Evolutionary conservation across 2,113 vertebrate genomes (phyloP).

Genomic region (Aix galericulata): DNA sequence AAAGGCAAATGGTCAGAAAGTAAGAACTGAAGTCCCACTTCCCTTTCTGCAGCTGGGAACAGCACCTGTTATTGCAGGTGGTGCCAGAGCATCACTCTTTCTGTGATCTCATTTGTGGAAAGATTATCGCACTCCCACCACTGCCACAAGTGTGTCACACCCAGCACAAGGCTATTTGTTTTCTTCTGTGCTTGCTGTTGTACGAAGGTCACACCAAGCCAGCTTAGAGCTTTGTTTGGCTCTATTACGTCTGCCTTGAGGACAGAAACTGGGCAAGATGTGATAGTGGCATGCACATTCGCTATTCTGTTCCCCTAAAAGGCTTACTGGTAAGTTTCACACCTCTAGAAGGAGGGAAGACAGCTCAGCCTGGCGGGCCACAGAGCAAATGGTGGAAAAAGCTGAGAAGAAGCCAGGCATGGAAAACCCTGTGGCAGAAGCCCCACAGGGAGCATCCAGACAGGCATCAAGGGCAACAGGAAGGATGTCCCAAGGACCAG

Average conservation of each 20-base stretch:
- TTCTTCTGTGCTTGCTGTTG: neutral
- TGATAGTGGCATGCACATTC: neutral
- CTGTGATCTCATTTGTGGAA: neutral
- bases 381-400: neutral
- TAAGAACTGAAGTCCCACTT: neutral
- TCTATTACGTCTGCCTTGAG: neutral
- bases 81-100: neutral
- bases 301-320: neutral
- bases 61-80: fast-evolving
- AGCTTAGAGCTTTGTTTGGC: neutral
- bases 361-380: neutral
- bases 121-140: neutral
- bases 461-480: neutral
- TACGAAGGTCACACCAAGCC: neutral
- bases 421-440: neutral
- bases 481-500: neutral
- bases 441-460: neutral
- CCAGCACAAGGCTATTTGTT: neutral
- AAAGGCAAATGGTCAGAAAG: neutral
- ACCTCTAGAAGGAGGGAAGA: neutral
- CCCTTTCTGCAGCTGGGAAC: neutral
- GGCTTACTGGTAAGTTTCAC: neutral
- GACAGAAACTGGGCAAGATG: neutral
- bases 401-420: neutral
- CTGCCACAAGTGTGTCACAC: neutral